These are phyloP conservation scores for Grapholita molesta DNA, from an alignment of 1,140 invertebrate species.

Conservation along the genomic window DNA sequence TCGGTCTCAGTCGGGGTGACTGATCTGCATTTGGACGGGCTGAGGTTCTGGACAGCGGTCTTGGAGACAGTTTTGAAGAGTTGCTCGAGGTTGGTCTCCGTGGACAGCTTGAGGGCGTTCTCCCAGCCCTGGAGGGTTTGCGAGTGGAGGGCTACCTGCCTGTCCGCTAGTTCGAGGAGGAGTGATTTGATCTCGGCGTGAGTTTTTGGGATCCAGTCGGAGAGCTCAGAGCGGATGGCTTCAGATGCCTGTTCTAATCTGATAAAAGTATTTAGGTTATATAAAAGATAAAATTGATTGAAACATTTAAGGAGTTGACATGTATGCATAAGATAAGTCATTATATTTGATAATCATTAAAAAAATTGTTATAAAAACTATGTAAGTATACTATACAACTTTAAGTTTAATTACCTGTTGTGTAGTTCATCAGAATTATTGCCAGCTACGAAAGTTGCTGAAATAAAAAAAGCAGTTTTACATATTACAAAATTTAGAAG, in stretches of 20 bases:
- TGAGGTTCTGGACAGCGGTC: conserved; percentile 56
- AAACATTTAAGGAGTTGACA: neutral
- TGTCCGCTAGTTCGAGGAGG: conserved; percentile 52
- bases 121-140: conserved; percentile 54
- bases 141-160: conserved; percentile 29
- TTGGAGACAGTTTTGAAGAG: conserved; percentile 67
- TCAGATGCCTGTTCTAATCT: conserved; percentile 65
- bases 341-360: too few species aligned
- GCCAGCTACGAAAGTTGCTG: conserved; percentile 51
- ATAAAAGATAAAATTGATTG: neutral
- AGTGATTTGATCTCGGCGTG: conserved; percentile 47
- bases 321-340: too few species aligned
- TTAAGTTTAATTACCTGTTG: conserved; percentile 39
- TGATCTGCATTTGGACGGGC: conserved; percentile 43
- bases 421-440: conserved; percentile 47
- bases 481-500: too few species aligned
- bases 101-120: conserved; percentile 48
- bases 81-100: conserved; percentile 42
- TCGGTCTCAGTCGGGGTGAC: conserved; percentile 47
- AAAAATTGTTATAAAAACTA: too few species aligned
- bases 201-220: conserved; percentile 63
- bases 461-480: conserved; percentile 30
- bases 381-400: too few species aligned
- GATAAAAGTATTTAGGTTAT: conserved; percentile 10
- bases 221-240: conserved; percentile 55